Conservation (phyloP, 2,113 vertebrate genomes). For the Elephas maximus region DNA sequence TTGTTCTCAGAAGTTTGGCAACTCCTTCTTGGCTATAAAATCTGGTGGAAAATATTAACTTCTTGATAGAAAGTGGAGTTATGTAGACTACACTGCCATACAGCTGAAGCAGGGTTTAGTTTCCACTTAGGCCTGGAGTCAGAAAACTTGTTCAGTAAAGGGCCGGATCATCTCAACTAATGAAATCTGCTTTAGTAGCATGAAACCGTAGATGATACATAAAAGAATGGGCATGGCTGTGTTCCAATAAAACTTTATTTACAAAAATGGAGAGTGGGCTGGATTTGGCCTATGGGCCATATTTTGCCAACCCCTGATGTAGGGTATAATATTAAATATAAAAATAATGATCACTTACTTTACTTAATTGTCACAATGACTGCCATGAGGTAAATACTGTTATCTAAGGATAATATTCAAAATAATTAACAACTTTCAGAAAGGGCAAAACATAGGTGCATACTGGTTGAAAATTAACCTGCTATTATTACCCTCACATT, state of each 20-base stretch:
- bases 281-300: not conserved
- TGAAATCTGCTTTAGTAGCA: not conserved
- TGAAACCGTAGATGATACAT: not conserved
- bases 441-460: not conserved
- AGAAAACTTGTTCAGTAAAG: not conserved
- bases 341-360: not conserved
- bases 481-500: not conserved
- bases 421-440: slow-evolving; percentile 60
- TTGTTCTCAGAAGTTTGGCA: not conserved
- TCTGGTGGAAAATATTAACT: not conserved
- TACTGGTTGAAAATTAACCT: slow-evolving; percentile 37
- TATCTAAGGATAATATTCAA: slow-evolving; percentile 27
- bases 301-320: not conserved
- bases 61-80: not conserved
- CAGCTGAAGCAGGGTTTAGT: not conserved
- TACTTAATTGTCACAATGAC: not conserved
- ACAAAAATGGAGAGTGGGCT: not conserved
- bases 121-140: not conserved
- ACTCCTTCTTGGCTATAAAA: not conserved
- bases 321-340: slow-evolving; percentile 27
- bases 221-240: not conserved
- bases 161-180: not conserved
- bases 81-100: not conserved
- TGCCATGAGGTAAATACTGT: slow-evolving; percentile 12
- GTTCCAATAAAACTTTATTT: slow-evolving; percentile 20